These are phyloP conservation scores for Cephalopholis sonnerati DNA, from an alignment of 2,113 vertebrate species.

Conservation along the genomic window DNA sequence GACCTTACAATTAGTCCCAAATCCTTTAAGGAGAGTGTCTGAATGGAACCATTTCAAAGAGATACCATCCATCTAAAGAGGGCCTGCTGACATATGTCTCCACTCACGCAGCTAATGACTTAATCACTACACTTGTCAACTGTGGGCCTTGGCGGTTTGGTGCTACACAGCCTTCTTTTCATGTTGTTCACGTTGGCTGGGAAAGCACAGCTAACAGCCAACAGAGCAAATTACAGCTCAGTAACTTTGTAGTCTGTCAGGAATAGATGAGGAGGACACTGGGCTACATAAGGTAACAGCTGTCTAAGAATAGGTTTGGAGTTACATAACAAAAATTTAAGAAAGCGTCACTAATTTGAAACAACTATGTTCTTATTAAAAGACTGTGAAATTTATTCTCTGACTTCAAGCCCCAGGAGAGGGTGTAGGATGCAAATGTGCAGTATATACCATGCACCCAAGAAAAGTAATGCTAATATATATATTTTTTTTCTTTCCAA, in stretches of 20 bases:
- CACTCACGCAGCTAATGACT: constrained; percentile 60
- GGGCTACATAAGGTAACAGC: constrained; percentile 42
- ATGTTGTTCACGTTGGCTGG: constrained; percentile 55
- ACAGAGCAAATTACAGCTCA: constrained; percentile 51
- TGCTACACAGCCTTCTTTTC: constrained; percentile 44
- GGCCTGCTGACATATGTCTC: constrained; percentile 49
- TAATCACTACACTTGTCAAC: constrained; percentile 65
- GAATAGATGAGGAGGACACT: constrained; percentile 46
- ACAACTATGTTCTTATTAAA: constrained; percentile 16
- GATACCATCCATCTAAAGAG: constrained; percentile 22
- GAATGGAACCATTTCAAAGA: constrained; percentile 28
- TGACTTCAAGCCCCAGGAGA: background rate
- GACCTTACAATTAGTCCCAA: background rate
- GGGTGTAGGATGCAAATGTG: background rate
- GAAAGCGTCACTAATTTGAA: constrained; percentile 58
- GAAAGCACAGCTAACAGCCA: constrained; percentile 52
- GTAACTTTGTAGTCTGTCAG: constrained; percentile 28
- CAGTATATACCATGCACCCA: background rate
- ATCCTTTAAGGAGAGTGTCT: background rate
- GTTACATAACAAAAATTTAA: constrained; percentile 55
- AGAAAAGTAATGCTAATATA: background rate
- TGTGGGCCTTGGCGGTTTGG: constrained; percentile 26
- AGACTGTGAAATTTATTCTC: constrained; percentile 18
- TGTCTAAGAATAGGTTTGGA: constrained; percentile 63
- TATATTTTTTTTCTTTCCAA: no score